phyloP scores from a whole-genome alignment of 1,140 invertebrate genomes.

The Subanguina moxae region DNA sequence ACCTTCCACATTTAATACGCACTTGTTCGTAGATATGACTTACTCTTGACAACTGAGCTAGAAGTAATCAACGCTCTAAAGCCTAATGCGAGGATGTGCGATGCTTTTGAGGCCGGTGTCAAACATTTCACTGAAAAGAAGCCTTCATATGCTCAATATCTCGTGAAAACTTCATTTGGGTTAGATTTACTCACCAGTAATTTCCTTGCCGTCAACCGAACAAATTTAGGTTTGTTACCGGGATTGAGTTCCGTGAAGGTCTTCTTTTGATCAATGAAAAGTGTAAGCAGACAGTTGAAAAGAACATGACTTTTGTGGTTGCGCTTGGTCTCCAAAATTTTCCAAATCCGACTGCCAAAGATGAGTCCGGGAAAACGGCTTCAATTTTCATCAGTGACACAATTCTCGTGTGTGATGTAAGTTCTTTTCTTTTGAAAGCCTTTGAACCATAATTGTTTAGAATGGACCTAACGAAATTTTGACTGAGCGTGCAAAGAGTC shows the following conservation, averaged over 20 bases:
- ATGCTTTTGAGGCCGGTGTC: conserved; percentile 81
- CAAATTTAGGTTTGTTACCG: conserved; percentile 82
- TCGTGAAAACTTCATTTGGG: conserved; percentile 85
- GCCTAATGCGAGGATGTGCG: conserved; percentile 76
- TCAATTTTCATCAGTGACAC: conserved; percentile 95
- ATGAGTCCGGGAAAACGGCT: conserved; percentile 82
- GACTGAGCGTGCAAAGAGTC: conserved; percentile 79
- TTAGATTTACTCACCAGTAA: conserved; percentile 46
- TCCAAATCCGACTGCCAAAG: conserved; percentile 73
- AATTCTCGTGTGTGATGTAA: conserved; percentile 80
- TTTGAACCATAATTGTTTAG: conserved; percentile 60
- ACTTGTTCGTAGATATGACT: conserved; percentile 73
- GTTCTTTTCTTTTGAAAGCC: background rate
- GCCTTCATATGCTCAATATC: conserved; percentile 77
- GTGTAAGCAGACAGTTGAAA: conserved; percentile 74
- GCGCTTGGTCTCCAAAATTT: conserved; percentile 88
- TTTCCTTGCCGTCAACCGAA: too few relatives aligned
- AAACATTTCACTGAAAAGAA: conserved; percentile 81
- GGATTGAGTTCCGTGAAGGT: conserved; percentile 94
- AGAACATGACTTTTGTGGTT: conserved; percentile 91
- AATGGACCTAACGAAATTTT: conserved; percentile 76
- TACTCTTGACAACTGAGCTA: conserved; percentile 83
- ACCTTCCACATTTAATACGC: too few relatives aligned
- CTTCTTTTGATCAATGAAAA: conserved; percentile 86
- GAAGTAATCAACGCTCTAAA: conserved; percentile 79